A percentile compares a stretch with the other conserved stretches of the same genome.
phyloP scores from a whole-genome alignment of 2,113 vertebrate genomes.

The Tylochromis polylepis region DNA sequence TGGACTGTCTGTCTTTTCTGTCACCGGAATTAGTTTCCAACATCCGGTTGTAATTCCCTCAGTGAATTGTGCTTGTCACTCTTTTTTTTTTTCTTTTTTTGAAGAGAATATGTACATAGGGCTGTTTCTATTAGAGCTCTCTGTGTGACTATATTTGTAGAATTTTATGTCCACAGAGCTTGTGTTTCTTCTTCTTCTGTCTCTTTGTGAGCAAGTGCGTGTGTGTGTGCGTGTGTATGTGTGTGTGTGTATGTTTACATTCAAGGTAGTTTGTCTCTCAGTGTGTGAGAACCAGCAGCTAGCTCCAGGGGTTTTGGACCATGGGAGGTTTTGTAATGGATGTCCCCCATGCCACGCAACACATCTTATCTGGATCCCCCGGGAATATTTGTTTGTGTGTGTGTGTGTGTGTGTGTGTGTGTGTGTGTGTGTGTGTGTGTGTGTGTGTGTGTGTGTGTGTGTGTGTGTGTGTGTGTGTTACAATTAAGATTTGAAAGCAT shows the following conservation, averaged over 20 bases:
- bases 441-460: no score
- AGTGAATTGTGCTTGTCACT: slow-evolving; percentile 47
- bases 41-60: neutral
- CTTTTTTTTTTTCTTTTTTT: neutral
- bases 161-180: slow-evolving; percentile 18
- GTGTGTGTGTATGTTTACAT: slow-evolving; percentile 32
- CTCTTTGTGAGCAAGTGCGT: neutral
- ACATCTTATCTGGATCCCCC: slow-evolving; percentile 53
- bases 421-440: no score
- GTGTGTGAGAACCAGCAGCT: slow-evolving; percentile 48
- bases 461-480: no score
- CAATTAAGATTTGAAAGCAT: no score
- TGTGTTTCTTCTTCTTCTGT: neutral
- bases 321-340: slow-evolving; percentile 57
- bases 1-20: slow-evolving; percentile 6
- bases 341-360: slow-evolving; percentile 43
- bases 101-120: slow-evolving; percentile 8
- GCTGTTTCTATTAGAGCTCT: slow-evolving; percentile 37
- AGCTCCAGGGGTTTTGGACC: slow-evolving; percentile 50
- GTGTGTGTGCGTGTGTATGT: slow-evolving; percentile 29
- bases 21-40: neutral
- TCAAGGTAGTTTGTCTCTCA: slow-evolving; percentile 44
- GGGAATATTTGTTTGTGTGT: no score
- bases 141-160: slow-evolving; percentile 19
- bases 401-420: no score